Evolutionary conservation across 2,797 vertebrate species (phyloP).

Genomic region (Oreonectes daqikongensis): DNA sequence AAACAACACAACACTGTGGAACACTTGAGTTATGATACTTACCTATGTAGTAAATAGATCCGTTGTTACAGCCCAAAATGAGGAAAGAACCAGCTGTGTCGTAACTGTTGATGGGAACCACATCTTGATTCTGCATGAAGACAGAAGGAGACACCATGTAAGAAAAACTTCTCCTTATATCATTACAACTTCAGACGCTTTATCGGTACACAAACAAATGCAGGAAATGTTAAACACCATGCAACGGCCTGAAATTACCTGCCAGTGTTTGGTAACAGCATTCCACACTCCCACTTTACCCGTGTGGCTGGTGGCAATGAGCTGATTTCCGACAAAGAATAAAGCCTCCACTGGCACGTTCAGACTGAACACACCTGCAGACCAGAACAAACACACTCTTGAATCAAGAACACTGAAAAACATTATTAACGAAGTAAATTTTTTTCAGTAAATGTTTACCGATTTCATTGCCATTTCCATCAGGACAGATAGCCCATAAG

Average conservation of each 20-base stretch:
- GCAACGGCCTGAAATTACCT: slow-evolving; percentile 70
- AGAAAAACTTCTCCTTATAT: not conserved
- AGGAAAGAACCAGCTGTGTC: slow-evolving; percentile 91
- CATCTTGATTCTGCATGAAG: slow-evolving; percentile 85
- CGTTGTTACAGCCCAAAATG: slow-evolving; percentile 90
- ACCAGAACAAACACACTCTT: not conserved
- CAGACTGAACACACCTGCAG: slow-evolving; percentile 86
- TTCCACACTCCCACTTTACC: slow-evolving; percentile 95
- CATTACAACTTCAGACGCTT: not conserved
- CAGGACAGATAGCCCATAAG: slow-evolving; percentile 85
- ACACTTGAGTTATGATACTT: not conserved
- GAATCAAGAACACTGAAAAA: not conserved
- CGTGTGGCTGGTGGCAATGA: slow-evolving; percentile 90
- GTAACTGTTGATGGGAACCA: slow-evolving; percentile 91
- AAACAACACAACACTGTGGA: no score
- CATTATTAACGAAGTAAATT: no score
- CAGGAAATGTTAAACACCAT: not conserved
- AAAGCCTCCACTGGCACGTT: slow-evolving; percentile 88
- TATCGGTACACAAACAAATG: not conserved
- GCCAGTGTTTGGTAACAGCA: slow-evolving; percentile 94
- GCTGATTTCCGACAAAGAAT: slow-evolving; percentile 93
- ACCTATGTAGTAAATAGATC: slow-evolving; percentile 87
- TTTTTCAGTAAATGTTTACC: slow-evolving; percentile 71
- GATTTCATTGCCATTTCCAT: slow-evolving; percentile 87
- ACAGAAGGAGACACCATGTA: not conserved